phyloP scores from a whole-genome alignment of 64 coral and sea anemone genomes.

The Pocillopora damicornis region DNA sequence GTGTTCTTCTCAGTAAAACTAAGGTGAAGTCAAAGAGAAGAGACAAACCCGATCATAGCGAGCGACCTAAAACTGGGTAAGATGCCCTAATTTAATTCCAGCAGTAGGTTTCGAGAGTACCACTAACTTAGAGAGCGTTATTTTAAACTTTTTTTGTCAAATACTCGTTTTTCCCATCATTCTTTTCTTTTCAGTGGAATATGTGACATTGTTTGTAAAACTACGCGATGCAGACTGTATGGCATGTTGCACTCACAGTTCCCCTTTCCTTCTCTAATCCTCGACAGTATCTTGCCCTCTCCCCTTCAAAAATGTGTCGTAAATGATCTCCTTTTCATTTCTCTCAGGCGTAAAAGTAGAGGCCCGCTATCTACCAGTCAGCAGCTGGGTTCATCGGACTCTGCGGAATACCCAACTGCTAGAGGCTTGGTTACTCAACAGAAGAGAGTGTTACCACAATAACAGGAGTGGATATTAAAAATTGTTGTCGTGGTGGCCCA shows the following conservation, averaged over 20 bases:
- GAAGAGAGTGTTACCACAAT: conserved; percentile 41
- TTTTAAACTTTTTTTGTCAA: no score
- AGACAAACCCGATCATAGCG: conserved; percentile 52
- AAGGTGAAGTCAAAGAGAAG: conserved; percentile 86
- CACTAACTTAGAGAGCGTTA: no score
- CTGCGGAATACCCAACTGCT: conserved; percentile 77
- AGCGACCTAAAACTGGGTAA: conserved; percentile 82
- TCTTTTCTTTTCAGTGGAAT: no score
- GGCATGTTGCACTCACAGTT: no score
- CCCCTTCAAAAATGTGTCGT: neutral
- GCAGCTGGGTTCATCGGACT: conserved; percentile 48
- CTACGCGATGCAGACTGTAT: no score
- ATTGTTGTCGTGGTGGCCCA: neutral
- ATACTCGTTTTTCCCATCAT: no score
- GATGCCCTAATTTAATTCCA: neutral
- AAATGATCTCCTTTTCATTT: neutral
- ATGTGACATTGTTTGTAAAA: no score
- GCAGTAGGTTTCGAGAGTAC: no score
- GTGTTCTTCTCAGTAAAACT: conserved; percentile 80
- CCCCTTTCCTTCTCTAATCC: no score
- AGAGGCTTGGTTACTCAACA: conserved; percentile 74
- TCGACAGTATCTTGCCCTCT: no score
- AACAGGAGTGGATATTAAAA: neutral
- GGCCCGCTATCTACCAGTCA: conserved; percentile 60
- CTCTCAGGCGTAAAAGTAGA: conserved; percentile 67